A percentile compares a stretch with the other conserved stretches of the same genome.
phyloP scores from a whole-genome alignment of 2,888 invertebrate genomes.

The Apeira syringaria region DNA sequence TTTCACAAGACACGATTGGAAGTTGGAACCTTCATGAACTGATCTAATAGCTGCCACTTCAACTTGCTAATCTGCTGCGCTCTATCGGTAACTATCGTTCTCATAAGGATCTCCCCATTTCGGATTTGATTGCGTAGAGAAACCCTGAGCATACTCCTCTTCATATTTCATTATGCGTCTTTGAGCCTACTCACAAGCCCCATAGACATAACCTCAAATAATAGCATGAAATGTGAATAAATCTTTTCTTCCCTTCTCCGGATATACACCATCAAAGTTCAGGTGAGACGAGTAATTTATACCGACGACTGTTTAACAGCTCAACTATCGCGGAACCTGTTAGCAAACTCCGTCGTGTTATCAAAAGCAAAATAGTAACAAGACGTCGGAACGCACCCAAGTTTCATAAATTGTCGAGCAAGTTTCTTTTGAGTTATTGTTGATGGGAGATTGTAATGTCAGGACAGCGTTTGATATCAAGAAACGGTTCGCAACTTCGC shows the following conservation, averaged over 20 bases:
- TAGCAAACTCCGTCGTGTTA: constrained; percentile 26
- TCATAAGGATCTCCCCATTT: no score
- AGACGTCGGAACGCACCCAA: constrained; percentile 30
- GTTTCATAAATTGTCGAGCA: constrained; percentile 34
- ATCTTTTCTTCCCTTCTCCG: constrained; percentile 4
- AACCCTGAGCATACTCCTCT: no score
- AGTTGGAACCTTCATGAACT: no score
- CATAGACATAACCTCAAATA: background rate
- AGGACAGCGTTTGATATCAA: constrained; percentile 15
- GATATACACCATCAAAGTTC: constrained; percentile 28
- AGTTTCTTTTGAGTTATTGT: constrained; percentile 27
- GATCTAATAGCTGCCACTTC: no score
- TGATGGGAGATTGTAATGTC: constrained; percentile 30
- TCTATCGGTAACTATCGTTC: no score
- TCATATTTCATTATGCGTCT: no score
- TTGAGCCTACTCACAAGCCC: no score
- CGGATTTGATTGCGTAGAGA: no score
- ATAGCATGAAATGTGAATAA: constrained; percentile 10
- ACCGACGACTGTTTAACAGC: constrained; percentile 23
- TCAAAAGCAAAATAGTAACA: constrained; percentile 33
- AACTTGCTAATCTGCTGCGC: no score
- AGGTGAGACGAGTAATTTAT: constrained; percentile 22
- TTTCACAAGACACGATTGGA: no score
- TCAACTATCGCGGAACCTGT: constrained; percentile 26
- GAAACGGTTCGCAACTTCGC: constrained; percentile 1